Conservation (phyloP, 1,140 invertebrate genomes). For the Drosophila ambigua region DNA sequence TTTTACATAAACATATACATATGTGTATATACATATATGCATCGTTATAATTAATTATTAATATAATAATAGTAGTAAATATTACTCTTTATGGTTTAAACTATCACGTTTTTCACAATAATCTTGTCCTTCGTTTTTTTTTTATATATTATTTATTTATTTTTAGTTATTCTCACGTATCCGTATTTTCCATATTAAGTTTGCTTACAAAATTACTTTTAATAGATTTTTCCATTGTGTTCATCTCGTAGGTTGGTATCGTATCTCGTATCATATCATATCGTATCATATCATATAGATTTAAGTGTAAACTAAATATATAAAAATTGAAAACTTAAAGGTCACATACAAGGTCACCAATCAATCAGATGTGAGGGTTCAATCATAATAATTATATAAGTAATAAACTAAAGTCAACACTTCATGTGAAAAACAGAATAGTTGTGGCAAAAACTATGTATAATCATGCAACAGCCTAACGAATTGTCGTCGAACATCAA, state of each 20-base stretch:
- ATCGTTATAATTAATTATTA: constrained; percentile 79
- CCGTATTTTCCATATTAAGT: constrained; percentile 70
- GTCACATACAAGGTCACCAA: constrained; percentile 42
- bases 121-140: constrained; percentile 60
- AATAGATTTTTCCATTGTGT: constrained; percentile 51
- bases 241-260: constrained; percentile 52
- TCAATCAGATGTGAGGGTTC: constrained; percentile 17
- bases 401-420: constrained; percentile 69
- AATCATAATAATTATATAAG: neutral
- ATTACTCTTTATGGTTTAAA: constrained; percentile 82
- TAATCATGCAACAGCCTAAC: constrained; percentile 57
- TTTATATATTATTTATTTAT: constrained; percentile 27
- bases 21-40: constrained; percentile 46
- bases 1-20: constrained; percentile 36
- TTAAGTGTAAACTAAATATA: constrained; percentile 58
- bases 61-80: constrained; percentile 82
- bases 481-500: constrained; percentile 41
- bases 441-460: constrained; percentile 54
- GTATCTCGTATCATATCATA: constrained; percentile 48
- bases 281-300: constrained; percentile 45
- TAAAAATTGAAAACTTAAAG: constrained; percentile 71
- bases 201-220: constrained; percentile 73
- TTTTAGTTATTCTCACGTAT: constrained; percentile 47
- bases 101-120: constrained; percentile 81
- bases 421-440: constrained; percentile 65